Evolutionary conservation across 1,140 invertebrate species (phyloP).

Genomic region (Hycleus phaleratus): DNA sequence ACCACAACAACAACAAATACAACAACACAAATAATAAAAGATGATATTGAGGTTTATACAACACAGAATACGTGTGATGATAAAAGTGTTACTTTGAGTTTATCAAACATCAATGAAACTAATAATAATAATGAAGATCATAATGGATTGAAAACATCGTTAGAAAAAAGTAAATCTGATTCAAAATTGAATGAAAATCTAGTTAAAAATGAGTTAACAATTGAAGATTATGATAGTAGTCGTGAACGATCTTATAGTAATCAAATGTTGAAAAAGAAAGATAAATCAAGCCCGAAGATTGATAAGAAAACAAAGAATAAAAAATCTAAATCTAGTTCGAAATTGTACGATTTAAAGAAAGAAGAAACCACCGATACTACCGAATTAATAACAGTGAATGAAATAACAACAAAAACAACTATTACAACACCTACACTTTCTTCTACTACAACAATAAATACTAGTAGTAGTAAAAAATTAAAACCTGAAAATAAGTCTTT

Average conservation of each 20-base stretch:
- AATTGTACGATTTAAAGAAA: slow-evolving; percentile 45
- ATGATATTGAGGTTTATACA: too few relatives aligned
- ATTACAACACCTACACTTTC: slow-evolving; percentile 2
- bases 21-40: not conserved
- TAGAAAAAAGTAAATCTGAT: slow-evolving; percentile 60
- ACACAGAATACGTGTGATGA: too few relatives aligned
- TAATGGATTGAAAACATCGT: slow-evolving; percentile 16
- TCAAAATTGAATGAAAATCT: slow-evolving; percentile 55
- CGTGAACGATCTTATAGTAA: slow-evolving; percentile 40
- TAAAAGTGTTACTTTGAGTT: slow-evolving; percentile 1
- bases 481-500: slow-evolving; percentile 39
- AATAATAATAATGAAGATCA: not conserved
- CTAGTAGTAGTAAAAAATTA: not conserved
- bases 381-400: not conserved
- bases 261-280: slow-evolving; percentile 40
- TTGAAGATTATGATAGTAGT: slow-evolving; percentile 26
- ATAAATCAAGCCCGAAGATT: slow-evolving; percentile 44
- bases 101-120: not conserved
- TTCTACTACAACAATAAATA: slow-evolving; percentile 9
- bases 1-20: slow-evolving; percentile 19
- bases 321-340: slow-evolving; percentile 48
- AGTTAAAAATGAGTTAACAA: slow-evolving; percentile 42
- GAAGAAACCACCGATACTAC: slow-evolving; percentile 30
- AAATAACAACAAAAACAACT: not conserved
- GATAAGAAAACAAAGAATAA: slow-evolving; percentile 46